phyloP scores from a whole-genome alignment of 2,797 vertebrate species.

The Scarus forsteni region DNA sequence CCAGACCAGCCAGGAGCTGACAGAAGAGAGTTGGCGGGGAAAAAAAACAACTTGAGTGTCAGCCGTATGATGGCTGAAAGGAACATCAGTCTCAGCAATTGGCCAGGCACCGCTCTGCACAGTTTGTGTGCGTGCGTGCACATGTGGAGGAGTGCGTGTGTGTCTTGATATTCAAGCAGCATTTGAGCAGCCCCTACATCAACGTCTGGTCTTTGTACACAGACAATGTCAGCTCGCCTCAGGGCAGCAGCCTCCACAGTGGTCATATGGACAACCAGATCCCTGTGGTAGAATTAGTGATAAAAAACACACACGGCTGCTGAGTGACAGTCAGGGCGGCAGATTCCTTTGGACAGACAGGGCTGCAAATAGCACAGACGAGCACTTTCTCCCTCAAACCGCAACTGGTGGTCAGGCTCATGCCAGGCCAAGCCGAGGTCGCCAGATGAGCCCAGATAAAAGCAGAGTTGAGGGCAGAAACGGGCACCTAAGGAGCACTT shows the following conservation, averaged over 20 bases:
- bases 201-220: constrained; percentile 83
- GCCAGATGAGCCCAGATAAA: constrained; percentile 81
- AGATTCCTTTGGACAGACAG: constrained; percentile 86
- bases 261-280: constrained; percentile 86
- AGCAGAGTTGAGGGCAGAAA: constrained; percentile 54
- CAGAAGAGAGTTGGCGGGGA: constrained; percentile 70
- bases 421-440: constrained; percentile 68
- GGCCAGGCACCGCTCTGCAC: constrained; percentile 56
- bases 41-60: constrained; percentile 74
- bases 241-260: constrained; percentile 81
- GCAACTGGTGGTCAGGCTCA: constrained; percentile 81
- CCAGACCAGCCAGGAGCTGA: constrained; percentile 79
- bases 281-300: constrained; percentile 85
- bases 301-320: constrained; percentile 74
- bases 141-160: constrained; percentile 1
- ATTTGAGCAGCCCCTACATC: constrained; percentile 85
- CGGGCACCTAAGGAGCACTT: constrained; percentile 56
- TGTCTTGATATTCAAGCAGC: constrained; percentile 81
- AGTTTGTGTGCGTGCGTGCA: constrained; percentile 14
- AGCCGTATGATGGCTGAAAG: constrained; percentile 81
- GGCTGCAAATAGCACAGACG: constrained; percentile 84
- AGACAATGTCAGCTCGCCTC: constrained; percentile 85
- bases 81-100: constrained; percentile 83
- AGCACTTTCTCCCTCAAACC: constrained; percentile 77
- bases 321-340: constrained; percentile 84